These are phyloP conservation scores for Pavo muticus DNA, from an alignment of 2,113 vertebrate species.

Conservation along the genomic window DNA sequence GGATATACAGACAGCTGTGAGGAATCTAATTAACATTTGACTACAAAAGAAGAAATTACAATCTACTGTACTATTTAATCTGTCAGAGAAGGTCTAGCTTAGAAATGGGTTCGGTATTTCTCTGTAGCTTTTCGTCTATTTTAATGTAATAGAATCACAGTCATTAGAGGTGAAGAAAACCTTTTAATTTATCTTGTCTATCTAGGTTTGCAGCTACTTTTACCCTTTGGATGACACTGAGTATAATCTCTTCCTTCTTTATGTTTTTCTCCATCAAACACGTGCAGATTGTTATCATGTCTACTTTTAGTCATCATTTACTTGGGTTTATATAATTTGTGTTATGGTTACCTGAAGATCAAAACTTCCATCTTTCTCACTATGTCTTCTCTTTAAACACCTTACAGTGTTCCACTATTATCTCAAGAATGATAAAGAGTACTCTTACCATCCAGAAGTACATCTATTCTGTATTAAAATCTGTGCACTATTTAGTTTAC, in stretches of 20 bases:
- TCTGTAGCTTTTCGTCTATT: constrained; percentile 14
- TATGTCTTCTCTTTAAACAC: not conserved
- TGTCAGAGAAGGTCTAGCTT: constrained; percentile 5
- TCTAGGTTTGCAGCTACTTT: not conserved
- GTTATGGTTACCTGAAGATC: not conserved
- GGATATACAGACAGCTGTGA: constrained; percentile 50
- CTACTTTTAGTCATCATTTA: not conserved
- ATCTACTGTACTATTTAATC: constrained; percentile 39
- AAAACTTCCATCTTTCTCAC: not conserved
- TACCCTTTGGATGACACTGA: constrained; percentile 28
- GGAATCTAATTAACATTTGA: constrained; percentile 64
- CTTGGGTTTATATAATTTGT: not conserved
- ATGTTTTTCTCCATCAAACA: not conserved
- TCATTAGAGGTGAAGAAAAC: constrained; percentile 12
- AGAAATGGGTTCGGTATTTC: constrained; percentile 28
- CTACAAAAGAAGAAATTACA: constrained; percentile 54
- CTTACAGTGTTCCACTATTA: not conserved
- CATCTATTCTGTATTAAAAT: not conserved
- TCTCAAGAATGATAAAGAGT: not conserved
- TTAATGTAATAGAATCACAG: constrained; percentile 10
- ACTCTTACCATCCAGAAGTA: not conserved
- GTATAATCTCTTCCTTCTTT: not conserved
- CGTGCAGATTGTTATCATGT: constrained; percentile 11
- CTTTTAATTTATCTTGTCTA: constrained; percentile 3
- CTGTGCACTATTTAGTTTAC: not conserved